Percentiles rank a stretch among this genome's conserved stretches.
phyloP scores from a whole-genome alignment of 2,888 invertebrate species.

The Cylindroiulus punctatus region DNA sequence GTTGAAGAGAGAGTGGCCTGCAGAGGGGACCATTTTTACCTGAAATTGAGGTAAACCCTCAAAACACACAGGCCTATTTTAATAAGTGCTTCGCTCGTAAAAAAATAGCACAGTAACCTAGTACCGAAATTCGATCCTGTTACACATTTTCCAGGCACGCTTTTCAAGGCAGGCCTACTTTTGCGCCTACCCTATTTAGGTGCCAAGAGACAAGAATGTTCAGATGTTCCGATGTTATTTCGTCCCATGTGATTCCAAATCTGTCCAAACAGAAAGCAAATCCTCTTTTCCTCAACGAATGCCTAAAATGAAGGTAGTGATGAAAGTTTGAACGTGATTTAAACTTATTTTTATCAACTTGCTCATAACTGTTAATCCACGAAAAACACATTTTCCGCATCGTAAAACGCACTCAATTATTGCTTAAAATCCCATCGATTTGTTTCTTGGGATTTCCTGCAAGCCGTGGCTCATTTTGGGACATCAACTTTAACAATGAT shows the following conservation, averaged over 20 bases:
- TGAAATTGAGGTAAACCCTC: slow-evolving; percentile 38
- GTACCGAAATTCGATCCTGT: slow-evolving; percentile 10
- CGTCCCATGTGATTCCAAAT: too few species aligned
- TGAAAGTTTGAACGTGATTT: too few species aligned
- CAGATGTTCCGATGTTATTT: too few species aligned
- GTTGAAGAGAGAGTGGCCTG: slow-evolving; percentile 23
- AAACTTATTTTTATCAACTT: too few species aligned
- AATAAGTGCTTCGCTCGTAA: slow-evolving; percentile 20
- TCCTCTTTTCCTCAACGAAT: too few species aligned
- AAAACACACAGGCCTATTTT: slow-evolving; percentile 42
- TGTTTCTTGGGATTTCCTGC: too few species aligned
- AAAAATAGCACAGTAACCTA: slow-evolving; percentile 30
- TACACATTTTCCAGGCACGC: not conserved
- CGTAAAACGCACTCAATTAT: too few species aligned
- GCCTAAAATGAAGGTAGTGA: too few species aligned
- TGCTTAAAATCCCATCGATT: too few species aligned
- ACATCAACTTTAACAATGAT: slow-evolving; percentile 1
- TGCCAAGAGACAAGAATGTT: not conserved
- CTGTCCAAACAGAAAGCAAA: too few species aligned
- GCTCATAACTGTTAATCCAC: too few species aligned
- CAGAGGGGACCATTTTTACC: slow-evolving; percentile 25
- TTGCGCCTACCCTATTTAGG: not conserved
- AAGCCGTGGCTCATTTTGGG: not conserved
- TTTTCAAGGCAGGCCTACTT: slow-evolving; percentile 5
- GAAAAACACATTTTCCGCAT: too few species aligned